Conservation (phyloP, 2,888 invertebrate genomes). For the Cheilosia grossa region DNA sequence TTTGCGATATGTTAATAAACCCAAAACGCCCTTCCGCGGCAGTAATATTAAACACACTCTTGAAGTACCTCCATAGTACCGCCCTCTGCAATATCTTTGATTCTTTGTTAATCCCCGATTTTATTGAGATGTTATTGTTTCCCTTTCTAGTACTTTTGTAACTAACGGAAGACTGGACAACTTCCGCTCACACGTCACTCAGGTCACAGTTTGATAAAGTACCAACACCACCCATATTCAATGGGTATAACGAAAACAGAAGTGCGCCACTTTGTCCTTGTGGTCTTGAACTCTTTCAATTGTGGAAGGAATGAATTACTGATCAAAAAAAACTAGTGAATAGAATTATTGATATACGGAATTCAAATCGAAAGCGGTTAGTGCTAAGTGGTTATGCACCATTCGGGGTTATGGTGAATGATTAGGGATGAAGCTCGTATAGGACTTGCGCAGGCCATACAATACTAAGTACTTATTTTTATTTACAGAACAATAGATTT, state of each 20-base stretch:
- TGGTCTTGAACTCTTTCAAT: slow-evolving; percentile 9
- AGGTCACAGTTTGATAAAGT: slow-evolving; percentile 49
- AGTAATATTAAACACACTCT: slow-evolving; percentile 26
- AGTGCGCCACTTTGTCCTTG: slow-evolving; percentile 48
- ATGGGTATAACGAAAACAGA: slow-evolving; percentile 47
- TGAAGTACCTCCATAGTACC: slow-evolving; percentile 21
- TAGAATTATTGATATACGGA: slow-evolving; percentile 18
- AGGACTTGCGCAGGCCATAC: slow-evolving; percentile 9
- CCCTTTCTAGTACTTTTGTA: slow-evolving; percentile 30
- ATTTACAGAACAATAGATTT: slow-evolving; percentile 48
- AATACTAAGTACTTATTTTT: slow-evolving; percentile 43
- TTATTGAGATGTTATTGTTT: slow-evolving; percentile 68
- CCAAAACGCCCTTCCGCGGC: slow-evolving; percentile 13
- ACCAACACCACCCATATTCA: slow-evolving; percentile 51
- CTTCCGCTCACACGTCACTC: slow-evolving; percentile 61
- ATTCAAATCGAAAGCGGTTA: slow-evolving; percentile 30
- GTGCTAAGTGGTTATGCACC: slow-evolving; percentile 9
- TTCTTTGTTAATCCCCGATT: slow-evolving; percentile 34
- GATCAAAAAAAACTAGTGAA: slow-evolving; percentile 32
- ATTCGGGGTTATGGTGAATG: slow-evolving; percentile 6
- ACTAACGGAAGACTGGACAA: slow-evolving; percentile 30
- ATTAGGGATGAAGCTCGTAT: slow-evolving; percentile 48
- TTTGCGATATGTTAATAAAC: slow-evolving; percentile 6
- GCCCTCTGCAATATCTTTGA: slow-evolving; percentile 45
- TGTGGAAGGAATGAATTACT: slow-evolving; percentile 54